Evolutionary conservation across 2,797 vertebrate genomes (phyloP).

Genomic region (Halcyon leucocephala): DNA sequence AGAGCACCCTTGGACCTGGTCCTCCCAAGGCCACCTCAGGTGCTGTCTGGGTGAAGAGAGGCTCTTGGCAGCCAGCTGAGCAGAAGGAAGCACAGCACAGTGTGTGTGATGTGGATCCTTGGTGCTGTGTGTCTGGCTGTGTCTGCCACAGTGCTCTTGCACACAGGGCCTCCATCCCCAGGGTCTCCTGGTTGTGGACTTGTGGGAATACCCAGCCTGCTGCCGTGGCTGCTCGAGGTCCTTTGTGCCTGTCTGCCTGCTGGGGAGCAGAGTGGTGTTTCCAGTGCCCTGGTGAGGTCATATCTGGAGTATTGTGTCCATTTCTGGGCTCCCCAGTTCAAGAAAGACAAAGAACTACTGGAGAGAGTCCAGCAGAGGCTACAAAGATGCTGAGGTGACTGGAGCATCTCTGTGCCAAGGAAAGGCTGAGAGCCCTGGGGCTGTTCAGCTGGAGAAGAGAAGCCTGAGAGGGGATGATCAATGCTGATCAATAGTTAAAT

Average conservation of each 20-base stretch:
- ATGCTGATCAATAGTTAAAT: neutral
- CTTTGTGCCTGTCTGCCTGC: neutral
- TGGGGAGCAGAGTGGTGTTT: neutral
- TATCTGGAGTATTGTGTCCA: neutral
- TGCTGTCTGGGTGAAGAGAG: rapidly evolving
- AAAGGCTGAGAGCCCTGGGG: neutral
- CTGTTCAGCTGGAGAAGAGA: neutral
- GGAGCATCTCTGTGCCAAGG: neutral
- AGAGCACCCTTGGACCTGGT: neutral
- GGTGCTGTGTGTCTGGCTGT: rapidly evolving
- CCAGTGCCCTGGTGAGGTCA: neutral
- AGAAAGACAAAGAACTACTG: neutral
- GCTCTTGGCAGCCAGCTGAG: rapidly evolving
- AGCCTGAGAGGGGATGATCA: neutral
- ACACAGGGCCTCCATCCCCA: neutral
- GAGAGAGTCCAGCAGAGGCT: neutral
- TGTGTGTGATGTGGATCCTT: no score
- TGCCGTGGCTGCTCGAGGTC: neutral
- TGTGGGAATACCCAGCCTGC: neutral
- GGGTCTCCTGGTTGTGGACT: neutral
- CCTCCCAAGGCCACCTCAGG: neutral
- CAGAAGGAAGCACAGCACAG: neutral
- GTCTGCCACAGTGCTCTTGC: neutral
- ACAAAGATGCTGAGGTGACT: neutral
- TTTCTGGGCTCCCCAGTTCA: neutral